A percentile compares a stretch with the other conserved stretches of the same genome.
Conservation (phyloP, 2,888 invertebrate genomes). For the Willowsia nigromaculata region DNA sequence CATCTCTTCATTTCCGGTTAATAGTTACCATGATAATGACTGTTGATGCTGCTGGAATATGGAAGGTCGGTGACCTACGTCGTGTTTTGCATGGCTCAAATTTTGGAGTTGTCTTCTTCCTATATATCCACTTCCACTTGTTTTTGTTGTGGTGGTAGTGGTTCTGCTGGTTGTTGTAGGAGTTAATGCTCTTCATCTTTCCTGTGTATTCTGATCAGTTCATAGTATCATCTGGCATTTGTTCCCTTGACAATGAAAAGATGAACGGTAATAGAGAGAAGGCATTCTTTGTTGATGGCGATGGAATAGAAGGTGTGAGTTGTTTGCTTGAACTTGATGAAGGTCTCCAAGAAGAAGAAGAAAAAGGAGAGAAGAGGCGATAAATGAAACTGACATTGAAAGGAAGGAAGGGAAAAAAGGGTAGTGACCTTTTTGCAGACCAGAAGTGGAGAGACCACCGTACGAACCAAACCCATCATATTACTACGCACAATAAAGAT, state of each 20-base stretch:
- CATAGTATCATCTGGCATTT: background rate
- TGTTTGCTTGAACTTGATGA: constrained; percentile 34
- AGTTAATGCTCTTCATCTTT: constrained; percentile 2
- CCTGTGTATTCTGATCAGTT: background rate
- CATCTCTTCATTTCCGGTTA: constrained; percentile 42
- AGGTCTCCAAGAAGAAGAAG: constrained; percentile 17
- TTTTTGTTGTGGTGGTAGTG: background rate
- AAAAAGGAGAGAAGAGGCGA: background rate
- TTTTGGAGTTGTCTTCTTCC: background rate
- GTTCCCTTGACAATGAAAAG: constrained; percentile 27
- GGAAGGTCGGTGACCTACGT: constrained; percentile 34
- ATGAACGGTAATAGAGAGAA: background rate
- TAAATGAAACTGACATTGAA: background rate
- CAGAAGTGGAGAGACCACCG: background rate
- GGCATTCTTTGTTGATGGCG: background rate
- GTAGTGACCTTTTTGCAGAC: constrained; percentile 15
- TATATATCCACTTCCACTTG: constrained; percentile 1
- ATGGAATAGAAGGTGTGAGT: constrained; percentile 7
- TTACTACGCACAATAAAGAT: background rate
- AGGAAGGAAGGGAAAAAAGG: constrained; percentile 14
- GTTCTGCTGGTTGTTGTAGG: no score
- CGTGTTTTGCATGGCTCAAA: background rate
- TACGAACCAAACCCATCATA: background rate
- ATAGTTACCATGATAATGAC: background rate
- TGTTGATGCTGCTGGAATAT: background rate